Percentiles rank a stretch among this genome's conserved stretches.
phyloP scores from a whole-genome alignment of 1,140 invertebrate species.

The Sitodiplosis mosellana region DNA sequence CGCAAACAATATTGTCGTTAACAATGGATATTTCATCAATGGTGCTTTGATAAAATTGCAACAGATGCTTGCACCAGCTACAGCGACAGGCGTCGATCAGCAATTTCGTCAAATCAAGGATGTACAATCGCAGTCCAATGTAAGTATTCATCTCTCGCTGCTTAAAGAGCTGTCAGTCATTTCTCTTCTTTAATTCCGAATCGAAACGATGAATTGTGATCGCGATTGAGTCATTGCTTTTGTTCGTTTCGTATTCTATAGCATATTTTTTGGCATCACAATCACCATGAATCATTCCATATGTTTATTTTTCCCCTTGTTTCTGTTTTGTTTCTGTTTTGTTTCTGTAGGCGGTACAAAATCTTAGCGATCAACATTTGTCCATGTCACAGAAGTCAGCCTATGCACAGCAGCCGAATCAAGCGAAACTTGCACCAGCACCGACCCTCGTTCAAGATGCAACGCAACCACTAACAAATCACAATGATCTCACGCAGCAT shows the following conservation, averaged over 20 bases:
- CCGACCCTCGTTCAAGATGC: neutral
- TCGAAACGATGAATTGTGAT: no score
- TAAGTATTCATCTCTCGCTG: neutral
- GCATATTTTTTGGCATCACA: no score
- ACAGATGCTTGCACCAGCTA: constrained; percentile 9
- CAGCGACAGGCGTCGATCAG: neutral
- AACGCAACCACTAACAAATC: neutral
- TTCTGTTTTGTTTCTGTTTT: no score
- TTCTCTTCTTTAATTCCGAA: no score
- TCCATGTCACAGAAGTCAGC: no score
- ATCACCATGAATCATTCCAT: no score
- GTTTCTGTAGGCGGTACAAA: neutral
- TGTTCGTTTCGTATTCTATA: no score
- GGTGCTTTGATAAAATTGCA: constrained; percentile 24
- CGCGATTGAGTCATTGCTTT: no score
- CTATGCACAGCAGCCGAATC: no score
- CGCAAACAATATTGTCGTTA: constrained; percentile 6
- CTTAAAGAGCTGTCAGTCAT: no score
- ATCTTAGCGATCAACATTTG: no score
- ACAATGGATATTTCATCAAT: constrained; percentile 16
- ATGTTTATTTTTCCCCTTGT: no score
- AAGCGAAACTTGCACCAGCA: neutral
- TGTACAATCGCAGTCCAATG: neutral
- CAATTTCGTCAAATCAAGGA: neutral
- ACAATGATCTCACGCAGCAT: neutral